Evolutionary conservation across 2,797 vertebrate species (phyloP).

Genomic region (Cuniculus paca): DNA sequence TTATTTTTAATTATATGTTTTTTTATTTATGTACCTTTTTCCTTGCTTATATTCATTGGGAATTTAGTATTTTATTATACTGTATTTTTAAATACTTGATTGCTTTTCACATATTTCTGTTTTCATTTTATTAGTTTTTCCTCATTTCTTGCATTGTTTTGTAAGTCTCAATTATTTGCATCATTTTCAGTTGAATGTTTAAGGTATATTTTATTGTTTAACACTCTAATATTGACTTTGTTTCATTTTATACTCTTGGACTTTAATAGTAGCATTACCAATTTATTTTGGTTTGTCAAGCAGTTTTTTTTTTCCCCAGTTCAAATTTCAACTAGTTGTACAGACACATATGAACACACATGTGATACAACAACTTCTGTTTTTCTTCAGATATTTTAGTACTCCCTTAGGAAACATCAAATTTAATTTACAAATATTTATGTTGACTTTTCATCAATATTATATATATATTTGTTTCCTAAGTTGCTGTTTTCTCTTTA

Average conservation of each 20-base stretch:
- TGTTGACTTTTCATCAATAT: neutral
- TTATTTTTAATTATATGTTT: neutral
- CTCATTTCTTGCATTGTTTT: slow-evolving; percentile 1
- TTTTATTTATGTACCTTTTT: neutral
- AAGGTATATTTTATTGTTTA: neutral
- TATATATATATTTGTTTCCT: neutral
- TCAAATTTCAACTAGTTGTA: neutral
- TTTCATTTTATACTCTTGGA: neutral
- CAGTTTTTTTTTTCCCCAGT: neutral
- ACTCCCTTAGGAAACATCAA: neutral
- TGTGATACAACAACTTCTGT: neutral
- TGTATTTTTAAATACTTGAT: neutral
- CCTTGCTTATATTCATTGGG: neutral
- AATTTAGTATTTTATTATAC: slow-evolving; percentile 15
- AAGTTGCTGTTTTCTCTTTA: neutral
- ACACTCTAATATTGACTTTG: neutral
- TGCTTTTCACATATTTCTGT: neutral
- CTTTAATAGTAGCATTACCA: neutral
- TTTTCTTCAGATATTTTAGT: neutral
- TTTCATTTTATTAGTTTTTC: neutral
- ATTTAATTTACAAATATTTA: neutral
- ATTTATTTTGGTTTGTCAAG: neutral
- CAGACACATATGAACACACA: neutral
- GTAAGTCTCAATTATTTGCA: neutral
- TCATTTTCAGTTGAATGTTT: neutral